These are phyloP conservation scores for Yponomeuta plumbellus DNA, from an alignment of 2,888 invertebrate species.

Conservation along the genomic window DNA sequence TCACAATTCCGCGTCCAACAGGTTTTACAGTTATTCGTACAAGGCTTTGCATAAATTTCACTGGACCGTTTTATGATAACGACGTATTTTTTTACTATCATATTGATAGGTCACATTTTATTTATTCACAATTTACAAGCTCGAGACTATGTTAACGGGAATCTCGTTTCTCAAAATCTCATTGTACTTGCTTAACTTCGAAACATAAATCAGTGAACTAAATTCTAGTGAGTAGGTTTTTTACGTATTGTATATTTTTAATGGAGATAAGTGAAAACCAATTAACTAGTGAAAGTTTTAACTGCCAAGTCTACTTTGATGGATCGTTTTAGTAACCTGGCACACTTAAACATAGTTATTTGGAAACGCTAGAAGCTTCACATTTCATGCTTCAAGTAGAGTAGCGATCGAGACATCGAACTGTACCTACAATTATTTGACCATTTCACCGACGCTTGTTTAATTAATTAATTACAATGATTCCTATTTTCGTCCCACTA, in stretches of 20 bases:
- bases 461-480: constrained; percentile 61
- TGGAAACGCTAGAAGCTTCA: not conserved
- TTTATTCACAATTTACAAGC: not conserved
- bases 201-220: not conserved
- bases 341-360: constrained; percentile 1
- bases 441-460: constrained; percentile 44
- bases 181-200: not conserved
- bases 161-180: not conserved
- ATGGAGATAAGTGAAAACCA: constrained; percentile 1
- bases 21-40: constrained; percentile 1
- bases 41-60: constrained; percentile 14
- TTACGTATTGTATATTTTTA: not conserved
- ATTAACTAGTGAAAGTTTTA: constrained; percentile 3
- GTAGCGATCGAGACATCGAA: not conserved
- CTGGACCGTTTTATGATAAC: constrained; percentile 14
- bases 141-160: not conserved
- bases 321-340: not conserved
- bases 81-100: constrained; percentile 6
- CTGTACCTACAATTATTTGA: not conserved
- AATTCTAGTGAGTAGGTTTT: not conserved
- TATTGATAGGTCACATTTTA: constrained; percentile 13
- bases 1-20: constrained; percentile 1
- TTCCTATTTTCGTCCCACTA: constrained; percentile 53
- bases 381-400: not conserved
- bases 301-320: constrained; percentile 3